A percentile compares a stretch with the other conserved stretches of the same genome.
phyloP scores from a whole-genome alignment of 2,888 invertebrate species.

The Ctenicera cuprea region DNA sequence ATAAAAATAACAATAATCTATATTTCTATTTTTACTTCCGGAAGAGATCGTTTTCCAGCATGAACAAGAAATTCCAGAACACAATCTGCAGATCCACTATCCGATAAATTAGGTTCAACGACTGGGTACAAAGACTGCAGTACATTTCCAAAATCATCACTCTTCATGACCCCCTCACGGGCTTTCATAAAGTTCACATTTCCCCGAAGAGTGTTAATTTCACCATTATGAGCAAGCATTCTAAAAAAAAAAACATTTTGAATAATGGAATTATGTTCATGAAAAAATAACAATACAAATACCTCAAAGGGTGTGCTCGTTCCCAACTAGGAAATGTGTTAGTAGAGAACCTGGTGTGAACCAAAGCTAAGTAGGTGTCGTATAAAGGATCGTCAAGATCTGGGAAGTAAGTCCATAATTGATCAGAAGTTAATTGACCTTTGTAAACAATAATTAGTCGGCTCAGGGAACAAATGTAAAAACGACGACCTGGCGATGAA shows the following conservation, averaged over 20 bases:
- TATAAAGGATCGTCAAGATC: conserved; percentile 85
- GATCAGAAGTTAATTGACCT: conserved; percentile 96
- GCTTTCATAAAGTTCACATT: conserved; percentile 99
- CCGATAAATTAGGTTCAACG: conserved; percentile 97
- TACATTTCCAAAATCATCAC: conserved; percentile 86
- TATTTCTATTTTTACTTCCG: conserved; percentile 77
- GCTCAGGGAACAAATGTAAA: conserved; percentile 97
- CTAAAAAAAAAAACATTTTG: conserved; percentile 66
- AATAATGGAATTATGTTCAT: background rate
- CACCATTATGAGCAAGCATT: conserved; percentile 98
- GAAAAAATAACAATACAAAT: conserved; percentile 39
- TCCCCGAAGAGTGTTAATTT: conserved; percentile 98
- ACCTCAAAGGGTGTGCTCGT: conserved; percentile 97
- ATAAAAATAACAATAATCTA: background rate
- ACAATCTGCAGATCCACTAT: conserved; percentile 98
- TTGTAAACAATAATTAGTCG: conserved; percentile 96
- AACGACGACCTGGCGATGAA: conserved; percentile 89
- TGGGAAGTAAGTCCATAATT: conserved; percentile 88
- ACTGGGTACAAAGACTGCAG: conserved; percentile 95
- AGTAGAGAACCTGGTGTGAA: conserved; percentile 98
- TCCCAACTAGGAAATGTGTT: conserved; percentile 99
- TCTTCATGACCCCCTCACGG: conserved; percentile 97
- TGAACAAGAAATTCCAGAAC: conserved; percentile 97
- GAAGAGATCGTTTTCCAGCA: conserved; percentile 92
- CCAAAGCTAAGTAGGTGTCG: conserved; percentile 95